Evolutionary conservation across 2,888 invertebrate genomes (phyloP), one percentile per base, ranked within the genome.

Genomic region (Arctia plantaginis): DNA sequence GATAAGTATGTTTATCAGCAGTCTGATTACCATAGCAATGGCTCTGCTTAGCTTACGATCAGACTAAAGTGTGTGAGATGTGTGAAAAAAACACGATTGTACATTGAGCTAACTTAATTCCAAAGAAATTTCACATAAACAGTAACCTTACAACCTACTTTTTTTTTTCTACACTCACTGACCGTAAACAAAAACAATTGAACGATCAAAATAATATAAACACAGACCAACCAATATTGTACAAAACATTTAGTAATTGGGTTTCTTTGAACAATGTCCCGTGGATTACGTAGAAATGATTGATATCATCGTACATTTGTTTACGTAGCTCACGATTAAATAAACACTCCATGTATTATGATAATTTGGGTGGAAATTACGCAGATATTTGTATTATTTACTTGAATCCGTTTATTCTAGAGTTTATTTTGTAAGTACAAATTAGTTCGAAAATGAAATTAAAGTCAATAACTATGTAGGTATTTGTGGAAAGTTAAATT

Each of bases 161-260:
- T 27, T 27, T 59, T 12, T 39, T 30, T 30, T 4, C 44, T 30
- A 33, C 6, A 33, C 23, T 33, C 7, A 67, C 30, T 23, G 12
- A 23, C 67, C 33, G 30, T 30, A 30, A 67, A 67, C 30, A 47
- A 13, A 33, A 27, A 30, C 59, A 44, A 23, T 3, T 8, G 2
- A 30, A 27, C 10, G 33, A 20, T 30, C 13, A 47, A 30, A 67
- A 47, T 30, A 47, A 30, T 8, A 66, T 67, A 44, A 33, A 67
- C 20, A 44, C 23, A 47, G 47, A 67, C 33, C 47, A 67, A 67
- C 30, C 44, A 67, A 30, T 44, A 44, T 44, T n/a, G 27, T 20
- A 30, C 44, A 44, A 59, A 59, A 30, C 67, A 47, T 67, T 67
- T 47, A 47, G 33, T 67, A 67, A 67, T 30, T 47, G 67, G 30